A percentile compares a stretch with the other conserved stretches of the same genome.
These are phyloP conservation scores for Heteronetta atricapilla DNA, from an alignment of 2,113 vertebrate species.

Conservation along the genomic window DNA sequence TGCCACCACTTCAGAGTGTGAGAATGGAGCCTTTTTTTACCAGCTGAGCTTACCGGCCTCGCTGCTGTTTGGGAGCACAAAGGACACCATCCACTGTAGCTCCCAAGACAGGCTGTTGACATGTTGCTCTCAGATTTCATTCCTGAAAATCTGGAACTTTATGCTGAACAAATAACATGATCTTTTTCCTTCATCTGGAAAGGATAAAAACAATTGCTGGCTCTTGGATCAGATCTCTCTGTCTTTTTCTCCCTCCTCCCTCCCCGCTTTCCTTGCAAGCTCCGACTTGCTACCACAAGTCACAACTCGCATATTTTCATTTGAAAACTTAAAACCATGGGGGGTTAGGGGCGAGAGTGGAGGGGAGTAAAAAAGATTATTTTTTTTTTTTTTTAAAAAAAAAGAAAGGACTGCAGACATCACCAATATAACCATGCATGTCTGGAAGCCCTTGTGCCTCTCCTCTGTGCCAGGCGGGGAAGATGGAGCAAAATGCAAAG, in stretches of 20 bases:
- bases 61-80: conserved; percentile 78
- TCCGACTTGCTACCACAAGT: conserved; percentile 62
- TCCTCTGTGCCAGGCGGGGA: fast-evolving
- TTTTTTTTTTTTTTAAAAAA: neutral
- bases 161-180: conserved; percentile 74
- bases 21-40: conserved; percentile 71
- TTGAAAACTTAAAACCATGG: conserved; percentile 66
- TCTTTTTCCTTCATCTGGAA: conserved; percentile 75
- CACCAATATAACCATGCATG: neutral
- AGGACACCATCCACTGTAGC: conserved; percentile 72
- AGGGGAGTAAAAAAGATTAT: conserved; percentile 30
- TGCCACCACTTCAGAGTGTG: conserved; percentile 73
- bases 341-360: neutral
- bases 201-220: conserved; percentile 74
- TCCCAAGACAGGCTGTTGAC: conserved; percentile 72
- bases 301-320: conserved; percentile 66
- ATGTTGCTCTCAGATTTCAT: conserved; percentile 76
- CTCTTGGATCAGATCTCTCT: conserved; percentile 50
- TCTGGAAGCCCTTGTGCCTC: neutral
- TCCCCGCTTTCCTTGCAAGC: conserved; percentile 51
- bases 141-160: conserved; percentile 81
- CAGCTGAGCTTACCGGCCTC: conserved; percentile 65
- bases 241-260: conserved; percentile 38
- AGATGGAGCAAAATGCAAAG: neutral
- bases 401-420: neutral